phyloP scores from a whole-genome alignment of 1,140 invertebrate genomes.

The Anadara kagoshimensis region DNA sequence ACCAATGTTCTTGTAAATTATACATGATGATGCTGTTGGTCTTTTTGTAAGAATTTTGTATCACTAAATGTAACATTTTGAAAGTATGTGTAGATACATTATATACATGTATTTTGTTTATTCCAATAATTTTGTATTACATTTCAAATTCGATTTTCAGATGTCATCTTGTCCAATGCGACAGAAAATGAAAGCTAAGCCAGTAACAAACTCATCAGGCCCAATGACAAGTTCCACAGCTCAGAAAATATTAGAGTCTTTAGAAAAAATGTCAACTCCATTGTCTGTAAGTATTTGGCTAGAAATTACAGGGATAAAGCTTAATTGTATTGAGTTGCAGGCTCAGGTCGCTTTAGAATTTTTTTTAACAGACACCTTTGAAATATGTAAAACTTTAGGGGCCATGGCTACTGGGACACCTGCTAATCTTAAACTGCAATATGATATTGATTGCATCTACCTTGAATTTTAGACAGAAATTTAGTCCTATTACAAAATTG shows the following conservation, averaged over 20 bases:
- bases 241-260: constrained; percentile 68
- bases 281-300: constrained; percentile 58
- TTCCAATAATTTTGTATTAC: background rate
- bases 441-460: background rate
- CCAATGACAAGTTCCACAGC: constrained; percentile 71
- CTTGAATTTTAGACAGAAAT: background rate
- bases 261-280: constrained; percentile 74
- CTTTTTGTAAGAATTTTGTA: background rate
- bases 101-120: background rate
- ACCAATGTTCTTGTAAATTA: background rate
- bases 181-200: constrained; percentile 30
- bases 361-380: too few species aligned
- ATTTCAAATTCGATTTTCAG: background rate
- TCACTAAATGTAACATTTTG: background rate
- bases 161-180: constrained; percentile 18
- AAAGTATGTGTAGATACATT: background rate
- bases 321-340: too few species aligned
- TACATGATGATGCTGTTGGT: background rate
- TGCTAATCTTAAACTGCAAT: too few species aligned
- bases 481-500: background rate
- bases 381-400: too few species aligned
- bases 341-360: too few species aligned
- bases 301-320: too few species aligned
- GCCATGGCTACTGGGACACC: too few species aligned
- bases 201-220: constrained; percentile 11